These are phyloP conservation scores for Lytechinus variegatus DNA, from an alignment of 35 echinoderm and acorn worm genomes.

Conservation along the genomic window DNA sequence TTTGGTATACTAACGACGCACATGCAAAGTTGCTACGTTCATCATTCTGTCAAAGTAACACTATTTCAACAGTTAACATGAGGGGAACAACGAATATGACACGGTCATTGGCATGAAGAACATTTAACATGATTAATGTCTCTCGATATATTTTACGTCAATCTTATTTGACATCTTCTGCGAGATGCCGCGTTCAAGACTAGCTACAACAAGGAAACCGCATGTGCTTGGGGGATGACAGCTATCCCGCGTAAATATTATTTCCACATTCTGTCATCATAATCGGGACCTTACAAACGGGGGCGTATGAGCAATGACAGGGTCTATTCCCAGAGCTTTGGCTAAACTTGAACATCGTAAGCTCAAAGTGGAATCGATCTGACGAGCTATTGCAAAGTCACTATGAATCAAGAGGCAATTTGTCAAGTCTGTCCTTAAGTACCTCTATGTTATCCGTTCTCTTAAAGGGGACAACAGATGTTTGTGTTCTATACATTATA, in stretches of 20 bases:
- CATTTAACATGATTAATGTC: not conserved
- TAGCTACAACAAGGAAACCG: not conserved
- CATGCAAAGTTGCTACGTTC: not conserved
- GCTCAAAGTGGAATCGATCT: not conserved
- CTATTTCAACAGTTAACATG: not conserved
- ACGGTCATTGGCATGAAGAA: not conserved
- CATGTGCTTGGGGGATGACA: not conserved
- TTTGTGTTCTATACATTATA: too few species aligned
- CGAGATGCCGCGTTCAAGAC: not conserved
- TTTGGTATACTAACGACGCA: too few species aligned
- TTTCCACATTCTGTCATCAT: constrained; percentile 4
- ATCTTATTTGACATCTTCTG: not conserved
- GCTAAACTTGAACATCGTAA: not conserved
- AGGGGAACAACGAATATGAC: not conserved
- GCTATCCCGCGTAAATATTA: constrained; percentile 11
- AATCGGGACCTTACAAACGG: constrained; percentile 1
- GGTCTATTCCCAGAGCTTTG: not conserved
- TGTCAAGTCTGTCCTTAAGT: not conserved
- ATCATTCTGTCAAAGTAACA: not conserved
- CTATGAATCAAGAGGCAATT: not conserved
- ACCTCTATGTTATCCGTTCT: not conserved
- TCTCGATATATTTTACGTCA: not conserved
- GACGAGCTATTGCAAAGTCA: not conserved
- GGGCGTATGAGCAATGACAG: constrained; percentile 7
- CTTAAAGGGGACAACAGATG: too few species aligned